phyloP scores from a whole-genome alignment of 2,113 vertebrate species.

The Anser cygnoides region DNA sequence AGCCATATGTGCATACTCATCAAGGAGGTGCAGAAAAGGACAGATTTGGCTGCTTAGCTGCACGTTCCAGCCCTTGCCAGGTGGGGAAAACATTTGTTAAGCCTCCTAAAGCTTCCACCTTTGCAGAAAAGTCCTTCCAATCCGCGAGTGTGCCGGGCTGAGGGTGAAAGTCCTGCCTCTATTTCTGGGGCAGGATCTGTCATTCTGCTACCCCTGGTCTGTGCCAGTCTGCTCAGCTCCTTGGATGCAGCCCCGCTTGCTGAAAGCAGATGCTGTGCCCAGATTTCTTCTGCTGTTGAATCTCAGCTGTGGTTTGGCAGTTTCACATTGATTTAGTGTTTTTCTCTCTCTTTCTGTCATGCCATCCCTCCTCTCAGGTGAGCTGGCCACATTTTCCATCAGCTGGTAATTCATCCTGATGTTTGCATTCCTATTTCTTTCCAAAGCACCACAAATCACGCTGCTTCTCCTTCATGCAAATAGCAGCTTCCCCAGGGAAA shows the following conservation, averaged over 20 bases:
- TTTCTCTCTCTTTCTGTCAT: conserved; percentile 12
- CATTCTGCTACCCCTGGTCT: not conserved
- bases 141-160: rapidly evolving
- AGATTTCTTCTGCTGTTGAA: conserved; percentile 42
- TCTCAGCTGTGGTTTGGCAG: conserved; percentile 60
- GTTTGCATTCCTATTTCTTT: not conserved
- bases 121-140: not conserved
- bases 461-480: not conserved
- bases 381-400: conserved; percentile 11
- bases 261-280: conserved; percentile 49
- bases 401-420: conserved; percentile 28
- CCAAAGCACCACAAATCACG: not conserved
- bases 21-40: not conserved
- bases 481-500: not conserved
- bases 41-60: not conserved
- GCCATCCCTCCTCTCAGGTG: conserved; percentile 46
- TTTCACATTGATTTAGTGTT: conserved; percentile 26
- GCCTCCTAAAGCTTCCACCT: conserved; percentile 14
- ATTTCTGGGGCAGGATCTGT: conserved; percentile 24
- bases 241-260: not conserved
- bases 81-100: not conserved
- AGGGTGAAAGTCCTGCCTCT: not conserved
- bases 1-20: not conserved
- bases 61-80: conserved; percentile 4
- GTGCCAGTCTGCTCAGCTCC: conserved; percentile 10